These are phyloP conservation scores for Salvator merianae DNA, from an alignment of 2,113 vertebrate species.

Conservation along the genomic window DNA sequence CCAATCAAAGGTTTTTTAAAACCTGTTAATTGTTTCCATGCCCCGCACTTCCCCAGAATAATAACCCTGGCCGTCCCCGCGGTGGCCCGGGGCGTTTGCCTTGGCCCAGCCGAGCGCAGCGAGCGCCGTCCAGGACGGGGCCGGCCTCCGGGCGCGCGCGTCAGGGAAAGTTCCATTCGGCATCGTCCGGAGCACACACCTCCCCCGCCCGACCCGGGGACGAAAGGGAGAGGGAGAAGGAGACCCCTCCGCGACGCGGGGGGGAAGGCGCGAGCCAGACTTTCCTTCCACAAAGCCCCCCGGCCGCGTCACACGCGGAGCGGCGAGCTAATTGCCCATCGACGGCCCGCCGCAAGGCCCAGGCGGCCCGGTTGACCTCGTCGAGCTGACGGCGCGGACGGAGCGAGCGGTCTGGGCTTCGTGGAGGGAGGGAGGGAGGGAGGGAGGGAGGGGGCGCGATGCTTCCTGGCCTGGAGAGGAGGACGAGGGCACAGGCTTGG, in stretches of 20 bases:
- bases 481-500: background rate
- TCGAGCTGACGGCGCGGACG: slow-evolving; percentile 35
- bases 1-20: slow-evolving; percentile 10
- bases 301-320: slow-evolving; percentile 18
- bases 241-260: background rate
- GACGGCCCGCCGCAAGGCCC: slow-evolving; percentile 34
- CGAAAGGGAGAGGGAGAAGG: background rate
- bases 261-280: slow-evolving; percentile 29
- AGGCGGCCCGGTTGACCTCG: slow-evolving; percentile 44
- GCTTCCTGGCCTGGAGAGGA: background rate
- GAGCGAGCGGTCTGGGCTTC: background rate
- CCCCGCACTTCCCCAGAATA: background rate
- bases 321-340: background rate
- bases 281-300: slow-evolving; percentile 38
- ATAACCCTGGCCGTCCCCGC: rapidly evolving
- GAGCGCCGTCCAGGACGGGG: background rate
- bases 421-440: background rate
- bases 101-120: rapidly evolving
- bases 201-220: background rate
- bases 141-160: rapidly evolving
- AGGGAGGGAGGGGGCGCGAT: background rate
- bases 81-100: rapidly evolving
- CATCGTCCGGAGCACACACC: background rate
- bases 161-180: background rate
- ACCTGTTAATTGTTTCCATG: slow-evolving; percentile 46